A percentile compares a stretch with the other conserved stretches of the same genome.
phyloP scores from a whole-genome alignment of 2,113 vertebrate species.

The Sturnus vulgaris region DNA sequence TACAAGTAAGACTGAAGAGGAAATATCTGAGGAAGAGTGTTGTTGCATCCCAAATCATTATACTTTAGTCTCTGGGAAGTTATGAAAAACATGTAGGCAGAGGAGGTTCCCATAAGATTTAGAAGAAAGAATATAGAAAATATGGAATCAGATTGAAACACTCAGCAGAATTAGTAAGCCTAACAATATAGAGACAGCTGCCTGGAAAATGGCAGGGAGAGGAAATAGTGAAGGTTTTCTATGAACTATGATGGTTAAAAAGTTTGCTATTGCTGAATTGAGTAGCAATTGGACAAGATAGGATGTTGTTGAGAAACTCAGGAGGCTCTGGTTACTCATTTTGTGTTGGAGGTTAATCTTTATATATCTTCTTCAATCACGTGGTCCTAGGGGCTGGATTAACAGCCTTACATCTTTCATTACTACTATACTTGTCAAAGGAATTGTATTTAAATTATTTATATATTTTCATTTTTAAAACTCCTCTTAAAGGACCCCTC shows the following conservation, averaged over 20 bases:
- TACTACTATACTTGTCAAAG: background rate
- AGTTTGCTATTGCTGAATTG: background rate
- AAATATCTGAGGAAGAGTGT: background rate
- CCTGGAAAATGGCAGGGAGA: background rate
- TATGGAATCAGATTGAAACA: background rate
- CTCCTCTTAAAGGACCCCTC: background rate
- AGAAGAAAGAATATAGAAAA: background rate
- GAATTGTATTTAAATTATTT: background rate
- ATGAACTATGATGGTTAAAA: background rate
- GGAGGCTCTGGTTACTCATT: background rate
- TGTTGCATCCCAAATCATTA: background rate
- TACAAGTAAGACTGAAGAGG: background rate
- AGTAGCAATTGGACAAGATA: background rate
- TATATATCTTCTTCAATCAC: background rate
- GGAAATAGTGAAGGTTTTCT: background rate
- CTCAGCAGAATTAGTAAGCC: background rate
- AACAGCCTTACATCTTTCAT: background rate
- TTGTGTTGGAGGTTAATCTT: background rate
- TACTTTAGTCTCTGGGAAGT: background rate
- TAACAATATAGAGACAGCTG: background rate
- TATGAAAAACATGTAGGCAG: background rate
- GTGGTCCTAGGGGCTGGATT: background rate
- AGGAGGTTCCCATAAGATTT: background rate
- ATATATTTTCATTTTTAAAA: background rate
- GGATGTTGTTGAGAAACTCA: background rate